These are phyloP conservation scores for Drosophila bifasciata DNA, from an alignment of 1,140 invertebrate genomes.

Conservation along the genomic window DNA sequence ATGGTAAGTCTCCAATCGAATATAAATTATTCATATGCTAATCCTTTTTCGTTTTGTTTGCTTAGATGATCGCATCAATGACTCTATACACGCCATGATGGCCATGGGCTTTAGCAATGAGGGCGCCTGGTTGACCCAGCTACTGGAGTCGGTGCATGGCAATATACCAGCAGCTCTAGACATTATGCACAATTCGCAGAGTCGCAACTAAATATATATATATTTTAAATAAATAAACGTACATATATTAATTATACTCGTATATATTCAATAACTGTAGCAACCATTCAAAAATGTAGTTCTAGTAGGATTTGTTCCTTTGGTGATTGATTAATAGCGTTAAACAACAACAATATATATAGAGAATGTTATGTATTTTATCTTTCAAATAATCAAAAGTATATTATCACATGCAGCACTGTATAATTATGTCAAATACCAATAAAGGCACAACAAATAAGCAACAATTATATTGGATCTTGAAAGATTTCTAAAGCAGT, in stretches of 20 bases:
- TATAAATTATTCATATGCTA: background rate
- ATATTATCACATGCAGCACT: slow-evolving; percentile 47
- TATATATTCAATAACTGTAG: slow-evolving; percentile 34
- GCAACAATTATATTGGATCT: no score
- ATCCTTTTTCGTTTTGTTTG: background rate
- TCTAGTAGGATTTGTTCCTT: slow-evolving; percentile 18
- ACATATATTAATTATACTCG: slow-evolving; percentile 11
- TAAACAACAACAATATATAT: slow-evolving; percentile 11
- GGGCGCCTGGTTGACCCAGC: slow-evolving; percentile 85
- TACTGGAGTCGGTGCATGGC: slow-evolving; percentile 86
- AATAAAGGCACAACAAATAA: slow-evolving; percentile 29
- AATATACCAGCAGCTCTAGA: slow-evolving; percentile 90
- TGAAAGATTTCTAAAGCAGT: no score
- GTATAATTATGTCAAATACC: slow-evolving; percentile 25
- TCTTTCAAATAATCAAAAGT: slow-evolving; percentile 50
- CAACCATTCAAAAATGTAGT: slow-evolving; percentile 18
- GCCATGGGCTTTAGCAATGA: slow-evolving; percentile 93
- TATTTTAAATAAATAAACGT: slow-evolving; percentile 1
- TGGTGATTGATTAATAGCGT: slow-evolving; percentile 29
- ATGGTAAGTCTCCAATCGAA: slow-evolving; percentile 33
- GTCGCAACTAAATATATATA: slow-evolving; percentile 46
- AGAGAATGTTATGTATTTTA: slow-evolving; percentile 24
- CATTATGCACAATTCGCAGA: slow-evolving; percentile 84
- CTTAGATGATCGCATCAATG: slow-evolving; percentile 86
- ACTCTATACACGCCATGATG: slow-evolving; percentile 88